Evolutionary conservation across 2,797 vertebrate genomes (phyloP).

Genomic region (Pelochelys cantorii): DNA sequence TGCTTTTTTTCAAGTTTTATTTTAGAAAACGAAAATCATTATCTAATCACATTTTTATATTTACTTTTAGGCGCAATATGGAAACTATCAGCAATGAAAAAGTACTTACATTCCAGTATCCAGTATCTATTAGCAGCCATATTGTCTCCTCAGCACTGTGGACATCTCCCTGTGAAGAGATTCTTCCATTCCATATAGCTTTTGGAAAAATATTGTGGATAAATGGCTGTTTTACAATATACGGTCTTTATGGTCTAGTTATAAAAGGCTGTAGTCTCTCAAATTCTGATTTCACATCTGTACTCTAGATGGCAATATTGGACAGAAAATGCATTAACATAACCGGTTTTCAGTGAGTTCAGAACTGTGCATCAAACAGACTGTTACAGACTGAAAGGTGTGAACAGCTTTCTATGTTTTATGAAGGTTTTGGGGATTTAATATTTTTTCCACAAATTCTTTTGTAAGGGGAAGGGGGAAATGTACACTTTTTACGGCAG

Average conservation of each 20-base stretch:
- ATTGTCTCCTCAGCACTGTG: conserved; percentile 81
- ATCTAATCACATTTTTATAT: conserved; percentile 62
- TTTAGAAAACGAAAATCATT: not conserved
- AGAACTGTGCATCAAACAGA: conserved; percentile 78
- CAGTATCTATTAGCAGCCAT: conserved; percentile 79
- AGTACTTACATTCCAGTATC: conserved; percentile 82
- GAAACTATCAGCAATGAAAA: conserved; percentile 98
- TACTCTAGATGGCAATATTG: conserved; percentile 89
- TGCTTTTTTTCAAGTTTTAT: not conserved
- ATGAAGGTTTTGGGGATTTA: conserved; percentile 84
- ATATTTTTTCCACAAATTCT: conserved; percentile 85
- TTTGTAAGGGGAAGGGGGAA: conserved; percentile 82
- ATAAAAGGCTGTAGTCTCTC: conserved; percentile 76
- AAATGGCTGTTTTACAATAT: conserved; percentile 81
- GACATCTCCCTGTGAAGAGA: conserved; percentile 79
- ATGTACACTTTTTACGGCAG: conserved; percentile 85
- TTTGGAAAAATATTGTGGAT: conserved; percentile 76
- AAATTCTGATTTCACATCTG: conserved; percentile 78
- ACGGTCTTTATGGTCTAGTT: conserved; percentile 78
- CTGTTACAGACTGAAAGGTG: conserved; percentile 82
- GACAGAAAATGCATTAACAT: conserved; percentile 80
- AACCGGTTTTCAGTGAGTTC: conserved; percentile 74
- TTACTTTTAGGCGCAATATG: conserved; percentile 93
- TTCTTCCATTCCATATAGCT: conserved; percentile 82
- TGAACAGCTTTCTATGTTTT: conserved; percentile 81